Conservation (phyloP, 2,113 vertebrate species). For the Eulemur macaco region DNA sequence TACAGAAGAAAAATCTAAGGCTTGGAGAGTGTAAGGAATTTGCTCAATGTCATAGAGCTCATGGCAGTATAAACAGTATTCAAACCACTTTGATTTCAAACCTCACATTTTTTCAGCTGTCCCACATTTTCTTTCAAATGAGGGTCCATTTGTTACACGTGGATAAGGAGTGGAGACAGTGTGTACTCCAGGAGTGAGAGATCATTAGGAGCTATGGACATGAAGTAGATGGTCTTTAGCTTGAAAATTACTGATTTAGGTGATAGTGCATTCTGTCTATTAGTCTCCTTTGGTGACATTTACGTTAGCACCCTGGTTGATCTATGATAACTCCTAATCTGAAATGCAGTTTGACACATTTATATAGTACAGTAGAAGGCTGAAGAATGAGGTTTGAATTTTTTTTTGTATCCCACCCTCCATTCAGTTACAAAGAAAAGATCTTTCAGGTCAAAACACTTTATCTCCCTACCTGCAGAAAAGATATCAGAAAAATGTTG, state of each 20-base stretch:
- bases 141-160: neutral
- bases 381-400: conserved; percentile 40
- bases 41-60: neutral
- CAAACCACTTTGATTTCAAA: neutral
- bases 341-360: conserved; percentile 32
- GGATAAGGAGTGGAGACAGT: neutral
- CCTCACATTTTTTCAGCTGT: neutral
- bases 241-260: neutral
- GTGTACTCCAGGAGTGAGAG: neutral
- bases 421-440: conserved; percentile 62
- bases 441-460: conserved; percentile 48
- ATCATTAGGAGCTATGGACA: neutral
- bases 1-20: neutral
- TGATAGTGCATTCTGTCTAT: neutral
- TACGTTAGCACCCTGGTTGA: neutral
- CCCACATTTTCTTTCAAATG: neutral
- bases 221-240: neutral
- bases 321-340: conserved; percentile 40
- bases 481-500: conserved; percentile 57
- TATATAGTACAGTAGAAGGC: neutral
- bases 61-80: neutral
- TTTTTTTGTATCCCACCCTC: conserved; percentile 46
- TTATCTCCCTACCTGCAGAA: conserved; percentile 10
- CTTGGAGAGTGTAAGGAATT: neutral
- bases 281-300: conserved; percentile 26